Percentiles rank a stretch among this genome's conserved stretches.
Conservation (phyloP, 1,140 invertebrate species). For the Cherax destructor region DNA sequence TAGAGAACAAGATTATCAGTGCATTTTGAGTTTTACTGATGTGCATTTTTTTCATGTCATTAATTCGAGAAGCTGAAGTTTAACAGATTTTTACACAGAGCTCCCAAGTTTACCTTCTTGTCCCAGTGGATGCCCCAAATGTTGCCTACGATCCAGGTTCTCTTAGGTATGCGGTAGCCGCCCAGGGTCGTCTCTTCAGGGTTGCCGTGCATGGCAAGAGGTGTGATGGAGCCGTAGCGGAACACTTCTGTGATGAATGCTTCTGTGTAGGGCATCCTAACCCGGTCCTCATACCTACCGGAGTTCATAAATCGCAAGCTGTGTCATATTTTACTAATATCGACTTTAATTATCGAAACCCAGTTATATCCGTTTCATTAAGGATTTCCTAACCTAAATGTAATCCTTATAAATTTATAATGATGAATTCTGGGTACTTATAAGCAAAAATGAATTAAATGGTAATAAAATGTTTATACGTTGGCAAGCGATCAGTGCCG, state of each 20-base stretch:
- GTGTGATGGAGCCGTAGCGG: slow-evolving; percentile 71
- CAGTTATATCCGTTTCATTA: too few species aligned
- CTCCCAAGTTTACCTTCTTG: slow-evolving; percentile 21
- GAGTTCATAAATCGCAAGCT: too few species aligned
- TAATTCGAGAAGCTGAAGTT: too few species aligned
- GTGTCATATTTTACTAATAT: too few species aligned
- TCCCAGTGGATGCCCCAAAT: slow-evolving; percentile 77
- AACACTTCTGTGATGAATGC: slow-evolving; percentile 72
- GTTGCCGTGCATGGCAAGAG: slow-evolving; percentile 57
- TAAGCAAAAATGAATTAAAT: too few species aligned
- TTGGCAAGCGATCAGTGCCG: slow-evolving; percentile 70
- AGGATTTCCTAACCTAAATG: too few species aligned
- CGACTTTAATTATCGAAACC: too few species aligned
- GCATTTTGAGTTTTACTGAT: too few species aligned
- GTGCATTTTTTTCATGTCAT: too few species aligned
- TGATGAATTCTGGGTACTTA: too few species aligned
- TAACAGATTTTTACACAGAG: background rate
- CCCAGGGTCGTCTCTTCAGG: slow-evolving; percentile 65
- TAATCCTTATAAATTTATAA: too few species aligned
- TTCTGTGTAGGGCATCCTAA: slow-evolving; percentile 72
- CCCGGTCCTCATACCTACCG: slow-evolving; percentile 63
- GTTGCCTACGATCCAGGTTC: slow-evolving; percentile 79
- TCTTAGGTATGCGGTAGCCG: slow-evolving; percentile 73
- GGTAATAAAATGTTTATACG: slow-evolving; percentile 8
- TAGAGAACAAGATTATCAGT: too few species aligned